phyloP scores from a whole-genome alignment of 2,113 vertebrate genomes.

The Melanerpes formicivorus region DNA sequence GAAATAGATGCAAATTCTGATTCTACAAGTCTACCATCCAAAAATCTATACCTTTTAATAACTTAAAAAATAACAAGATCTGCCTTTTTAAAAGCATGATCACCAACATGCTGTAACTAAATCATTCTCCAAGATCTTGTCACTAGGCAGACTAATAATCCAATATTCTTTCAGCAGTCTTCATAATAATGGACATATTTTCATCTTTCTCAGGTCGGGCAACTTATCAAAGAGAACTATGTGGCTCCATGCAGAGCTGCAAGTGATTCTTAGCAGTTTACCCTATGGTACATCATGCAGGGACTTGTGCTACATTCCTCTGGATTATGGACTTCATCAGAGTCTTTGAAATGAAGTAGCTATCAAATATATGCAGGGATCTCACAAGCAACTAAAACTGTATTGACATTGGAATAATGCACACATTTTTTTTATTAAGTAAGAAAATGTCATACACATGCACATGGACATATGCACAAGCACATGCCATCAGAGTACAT shows the following conservation, averaged over 20 bases:
- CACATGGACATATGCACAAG: not conserved
- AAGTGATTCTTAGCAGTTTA: slow-evolving; percentile 68
- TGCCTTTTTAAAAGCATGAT: not conserved
- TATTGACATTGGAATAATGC: slow-evolving; percentile 30
- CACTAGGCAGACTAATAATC: slow-evolving; percentile 3
- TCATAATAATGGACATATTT: slow-evolving; percentile 67
- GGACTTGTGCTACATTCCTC: slow-evolving; percentile 52
- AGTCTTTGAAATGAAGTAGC: slow-evolving; percentile 66
- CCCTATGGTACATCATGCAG: slow-evolving; percentile 32
- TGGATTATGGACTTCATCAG: slow-evolving; percentile 60
- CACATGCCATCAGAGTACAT: not conserved
- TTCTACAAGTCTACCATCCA: not conserved
- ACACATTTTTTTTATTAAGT: slow-evolving; percentile 46
- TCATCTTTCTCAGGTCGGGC: slow-evolving; percentile 56
- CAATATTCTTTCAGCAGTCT: slow-evolving; percentile 26
- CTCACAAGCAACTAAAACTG: slow-evolving; percentile 39
- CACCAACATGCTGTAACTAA: not conserved
- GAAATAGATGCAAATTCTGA: not conserved
- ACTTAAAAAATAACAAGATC: not conserved
- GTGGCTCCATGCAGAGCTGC: slow-evolving; percentile 65
- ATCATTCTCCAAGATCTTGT: not conserved
- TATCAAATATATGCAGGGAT: slow-evolving; percentile 14
- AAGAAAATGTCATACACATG: not conserved
- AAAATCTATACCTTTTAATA: not conserved
- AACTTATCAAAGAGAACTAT: slow-evolving; percentile 66